Base-by-base conservation (phyloP, 1,140 invertebrate species). In the Cyclina sinensis region DNA sequence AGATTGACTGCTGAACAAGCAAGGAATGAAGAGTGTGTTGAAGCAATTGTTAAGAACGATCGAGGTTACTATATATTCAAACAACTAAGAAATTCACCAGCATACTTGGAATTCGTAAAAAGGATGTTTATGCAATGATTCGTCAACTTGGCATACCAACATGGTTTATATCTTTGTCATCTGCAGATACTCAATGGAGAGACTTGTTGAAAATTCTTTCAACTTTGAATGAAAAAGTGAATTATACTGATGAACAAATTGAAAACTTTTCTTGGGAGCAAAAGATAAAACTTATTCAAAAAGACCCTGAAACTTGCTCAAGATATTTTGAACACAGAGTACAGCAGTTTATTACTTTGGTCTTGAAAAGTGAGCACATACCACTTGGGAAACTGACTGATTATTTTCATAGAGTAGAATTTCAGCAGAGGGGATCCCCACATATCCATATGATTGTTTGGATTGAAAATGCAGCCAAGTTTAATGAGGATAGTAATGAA, bases 251-350 rank as follows among this genome's bases (percentile, higher is more conserved):
- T 7, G 43, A 76, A 5, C 39, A 76, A 12, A 24, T 84, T 46
- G 24, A 30, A 39, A 24, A 84, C 21, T 27, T 70, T 9, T 32
- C 24, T 73, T 90, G 70, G 76, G 91, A 35, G 54, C 59, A 59
- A 43, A 84, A 85, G 12, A 90, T 1, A 27, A 73, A 62, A 46
- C 87, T 87, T 32, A 85, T 51, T 81, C 73, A 51, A 51, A 89
- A 62, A 46, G 91, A 91, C 76, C 43, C 73, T 39, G 43, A 48
- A n/a, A 76, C 73, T 21, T 76, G 73, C 48, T 21, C 73, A 4
- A 48, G 73, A 48, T 43, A 76, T 43, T 76, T 76, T 37, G 3
- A 90, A 30, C 65, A 86, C 48, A 73, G 70, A 57, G 74, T 90
- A 24, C n/a, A 54, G 88, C 43, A 62, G 21, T 30, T 90, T 82